These are phyloP conservation scores for Dipodomys ordii DNA, from an alignment of 2,113 vertebrate genomes.

Conservation along the genomic window DNA sequence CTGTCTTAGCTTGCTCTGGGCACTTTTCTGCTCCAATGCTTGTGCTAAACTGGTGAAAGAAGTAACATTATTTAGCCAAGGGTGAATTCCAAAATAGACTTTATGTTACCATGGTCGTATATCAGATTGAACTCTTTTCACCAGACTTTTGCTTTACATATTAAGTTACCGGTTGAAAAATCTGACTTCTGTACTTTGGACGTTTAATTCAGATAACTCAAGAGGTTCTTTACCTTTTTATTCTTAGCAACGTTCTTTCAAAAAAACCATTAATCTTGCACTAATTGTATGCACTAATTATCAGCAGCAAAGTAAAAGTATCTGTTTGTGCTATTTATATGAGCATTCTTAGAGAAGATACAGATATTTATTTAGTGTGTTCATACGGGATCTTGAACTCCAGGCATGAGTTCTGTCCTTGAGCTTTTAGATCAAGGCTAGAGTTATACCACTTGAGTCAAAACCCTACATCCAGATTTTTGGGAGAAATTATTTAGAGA, in stretches of 20 bases:
- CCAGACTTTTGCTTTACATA: neutral
- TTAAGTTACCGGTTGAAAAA: neutral
- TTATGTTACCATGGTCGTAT: neutral
- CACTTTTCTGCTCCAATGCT: neutral
- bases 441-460: too few relatives aligned
- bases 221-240: neutral
- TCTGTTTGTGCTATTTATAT: neutral
- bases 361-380: too few relatives aligned
- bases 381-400: too few relatives aligned
- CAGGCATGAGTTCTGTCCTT: too few relatives aligned
- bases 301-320: neutral
- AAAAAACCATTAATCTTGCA: neutral
- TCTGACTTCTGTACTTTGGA: neutral
- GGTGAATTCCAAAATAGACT: neutral
- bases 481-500: too few relatives aligned
- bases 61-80: neutral
- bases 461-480: too few relatives aligned
- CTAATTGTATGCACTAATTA: neutral
- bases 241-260: neutral
- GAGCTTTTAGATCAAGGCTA: too few relatives aligned
- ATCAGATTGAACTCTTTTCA: neutral
- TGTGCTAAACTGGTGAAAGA: neutral
- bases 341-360: neutral
- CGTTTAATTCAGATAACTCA: neutral
- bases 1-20: neutral